Evolutionary conservation across 2,113 vertebrate genomes (phyloP).

Genomic region (Xyliphius kryptos): DNA sequence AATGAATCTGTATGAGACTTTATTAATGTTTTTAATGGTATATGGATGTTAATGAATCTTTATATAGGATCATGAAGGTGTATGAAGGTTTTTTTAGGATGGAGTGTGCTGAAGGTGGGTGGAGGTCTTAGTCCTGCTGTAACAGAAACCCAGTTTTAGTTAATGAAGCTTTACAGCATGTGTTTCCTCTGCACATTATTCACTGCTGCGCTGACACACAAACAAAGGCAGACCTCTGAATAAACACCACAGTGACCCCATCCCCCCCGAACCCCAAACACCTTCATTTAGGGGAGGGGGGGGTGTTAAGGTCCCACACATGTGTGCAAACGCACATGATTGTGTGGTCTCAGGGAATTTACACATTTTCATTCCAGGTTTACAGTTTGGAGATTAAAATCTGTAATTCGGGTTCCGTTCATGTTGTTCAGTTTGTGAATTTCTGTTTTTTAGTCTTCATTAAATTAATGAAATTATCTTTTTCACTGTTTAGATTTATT

Average conservation of each 20-base stretch:
- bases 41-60: too few species aligned
- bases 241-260: not conserved
- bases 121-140: too few species aligned
- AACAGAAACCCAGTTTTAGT: not conserved
- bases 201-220: not conserved
- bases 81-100: too few species aligned
- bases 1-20: too few species aligned
- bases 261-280: not conserved
- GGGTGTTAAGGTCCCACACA: not conserved
- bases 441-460: not conserved
- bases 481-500: not conserved
- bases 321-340: constrained; percentile 10
- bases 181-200: not conserved
- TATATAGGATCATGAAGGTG: too few species aligned
- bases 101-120: too few species aligned
- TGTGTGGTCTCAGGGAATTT: constrained; percentile 9
- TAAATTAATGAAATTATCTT: not conserved
- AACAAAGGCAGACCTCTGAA: constrained; percentile 14
- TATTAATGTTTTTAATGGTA: too few species aligned
- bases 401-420: not conserved
- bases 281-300: too few species aligned
- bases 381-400: too few species aligned
- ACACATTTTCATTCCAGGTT: too few species aligned
- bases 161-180: not conserved
- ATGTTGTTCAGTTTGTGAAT: not conserved